A percentile compares a stretch with the other conserved stretches of the same genome.
phyloP scores from a whole-genome alignment of 1,140 invertebrate genomes.

The Drosophila sechellia region DNA sequence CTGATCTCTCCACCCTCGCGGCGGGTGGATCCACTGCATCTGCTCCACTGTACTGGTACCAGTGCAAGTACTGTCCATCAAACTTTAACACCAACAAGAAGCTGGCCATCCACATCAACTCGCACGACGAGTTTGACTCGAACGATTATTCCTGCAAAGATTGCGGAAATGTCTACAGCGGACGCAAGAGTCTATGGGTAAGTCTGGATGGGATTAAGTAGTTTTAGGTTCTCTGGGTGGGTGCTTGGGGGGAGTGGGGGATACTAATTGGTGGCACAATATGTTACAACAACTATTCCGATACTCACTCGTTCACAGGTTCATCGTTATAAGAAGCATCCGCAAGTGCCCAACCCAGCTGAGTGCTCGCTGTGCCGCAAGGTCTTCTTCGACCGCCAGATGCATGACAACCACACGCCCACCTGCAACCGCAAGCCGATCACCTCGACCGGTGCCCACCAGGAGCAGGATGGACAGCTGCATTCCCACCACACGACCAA shows the following conservation, averaged over 20 bases:
- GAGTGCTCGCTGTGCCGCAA: constrained; percentile 81
- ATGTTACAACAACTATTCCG: neutral
- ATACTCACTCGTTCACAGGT: constrained; percentile 41
- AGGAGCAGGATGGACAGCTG: constrained; percentile 45
- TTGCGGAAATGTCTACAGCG: constrained; percentile 84
- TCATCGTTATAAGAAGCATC: constrained; percentile 84
- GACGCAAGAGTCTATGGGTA: constrained; percentile 84
- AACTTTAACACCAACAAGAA: constrained; percentile 84
- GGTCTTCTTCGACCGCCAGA: constrained; percentile 81
- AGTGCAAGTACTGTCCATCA: constrained; percentile 83
- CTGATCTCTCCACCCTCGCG: constrained; percentile 13
- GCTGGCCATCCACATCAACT: constrained; percentile 84
- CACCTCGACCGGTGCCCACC: constrained; percentile 67
- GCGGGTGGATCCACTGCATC: neutral
- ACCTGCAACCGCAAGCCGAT: constrained; percentile 82
- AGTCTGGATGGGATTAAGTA: constrained; percentile 5
- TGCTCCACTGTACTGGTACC: constrained; percentile 77
- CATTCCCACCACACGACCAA: constrained; percentile 29
- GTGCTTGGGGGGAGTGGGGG: no score
- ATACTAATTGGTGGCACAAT: no score
- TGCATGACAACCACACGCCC: constrained; percentile 81
- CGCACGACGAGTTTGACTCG: constrained; percentile 83
- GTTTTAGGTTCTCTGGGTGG: neutral
- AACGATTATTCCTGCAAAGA: constrained; percentile 84
- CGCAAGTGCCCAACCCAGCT: constrained; percentile 76